Conservation (phyloP, 2,113 vertebrate species). For the Dromas ardeola region DNA sequence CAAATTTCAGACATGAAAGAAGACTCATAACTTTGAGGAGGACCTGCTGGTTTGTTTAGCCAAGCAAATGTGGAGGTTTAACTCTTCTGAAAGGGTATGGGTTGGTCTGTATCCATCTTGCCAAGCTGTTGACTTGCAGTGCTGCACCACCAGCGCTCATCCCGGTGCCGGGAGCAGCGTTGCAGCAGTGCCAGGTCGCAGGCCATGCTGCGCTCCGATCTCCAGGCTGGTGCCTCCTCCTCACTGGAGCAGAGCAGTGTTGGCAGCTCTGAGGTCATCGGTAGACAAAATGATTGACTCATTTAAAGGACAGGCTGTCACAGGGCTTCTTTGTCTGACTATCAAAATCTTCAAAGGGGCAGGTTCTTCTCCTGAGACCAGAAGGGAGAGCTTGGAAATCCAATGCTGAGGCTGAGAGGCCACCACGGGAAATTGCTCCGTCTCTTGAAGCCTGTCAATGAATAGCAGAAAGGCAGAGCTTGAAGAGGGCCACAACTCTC, state of each 20-base stretch:
- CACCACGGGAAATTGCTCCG: background rate
- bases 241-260: background rate
- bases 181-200: background rate
- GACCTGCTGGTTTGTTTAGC: background rate
- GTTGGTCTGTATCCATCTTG: background rate
- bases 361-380: background rate
- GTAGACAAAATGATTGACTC: background rate
- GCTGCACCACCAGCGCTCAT: background rate
- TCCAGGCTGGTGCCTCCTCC: background rate
- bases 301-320: background rate
- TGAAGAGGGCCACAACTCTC: background rate
- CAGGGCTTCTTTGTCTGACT: background rate
- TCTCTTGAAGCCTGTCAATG: background rate
- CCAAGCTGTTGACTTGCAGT: background rate
- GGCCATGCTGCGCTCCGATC: background rate
- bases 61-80: background rate
- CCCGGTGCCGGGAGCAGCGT: accelerated
- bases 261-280: background rate
- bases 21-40: background rate
- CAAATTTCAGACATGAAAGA: background rate
- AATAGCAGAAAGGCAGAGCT: background rate
- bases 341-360: background rate
- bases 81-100: background rate
- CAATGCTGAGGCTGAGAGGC: background rate
- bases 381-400: background rate